Base-by-base conservation (phyloP, 1,140 invertebrate genomes). In the Drosophila busckii region DNA sequence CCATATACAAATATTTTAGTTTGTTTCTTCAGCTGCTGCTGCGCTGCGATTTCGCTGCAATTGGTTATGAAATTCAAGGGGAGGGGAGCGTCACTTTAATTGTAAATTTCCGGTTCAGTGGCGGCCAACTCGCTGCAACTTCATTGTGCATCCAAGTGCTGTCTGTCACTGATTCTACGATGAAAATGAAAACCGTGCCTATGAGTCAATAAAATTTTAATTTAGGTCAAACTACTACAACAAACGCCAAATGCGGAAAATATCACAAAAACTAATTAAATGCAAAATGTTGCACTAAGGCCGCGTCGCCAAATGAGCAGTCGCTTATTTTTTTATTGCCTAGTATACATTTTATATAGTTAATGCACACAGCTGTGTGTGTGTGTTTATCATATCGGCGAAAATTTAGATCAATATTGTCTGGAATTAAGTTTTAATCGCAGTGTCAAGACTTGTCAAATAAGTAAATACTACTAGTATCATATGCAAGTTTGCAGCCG, bases 101-200 rank as follows among this genome's bases (percentile, higher is more conserved):
- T 80, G 73, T 80, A 42, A 73, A 66, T 80, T 80, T 80, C 75
- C 73, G 73, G 73, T 80, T 82, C 75, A 80, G 29, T 73, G 73
- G n/a, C n/a, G n/a, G n/a, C n/a, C 59, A 80, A 37, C 59, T 52
- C 70, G 20, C 22, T 34, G 41, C 22, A 19, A 60, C 38, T 46
- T 41, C 54, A 70, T 50, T 44, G 53, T 34, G 32, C 31, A 37
- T 73, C 67, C 31, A 61, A 60, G 34, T 34, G n/a, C 44, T 34
- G 50, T 48, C 34, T 41, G 41, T 56, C 29, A 54, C 42, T 70
- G 34, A 28, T 10, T 29, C 38, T 17, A 15, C 40, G 34, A 80
- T 71, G 73, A 63, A 80, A 71, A 67, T 55, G 73, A 80, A 80
- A 78, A 50, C 31, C 68, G 44, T 61, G 54, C 10, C n/a, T n/a